Conservation (phyloP, 2,113 vertebrate genomes). For the Sebastes schlegelii region DNA sequence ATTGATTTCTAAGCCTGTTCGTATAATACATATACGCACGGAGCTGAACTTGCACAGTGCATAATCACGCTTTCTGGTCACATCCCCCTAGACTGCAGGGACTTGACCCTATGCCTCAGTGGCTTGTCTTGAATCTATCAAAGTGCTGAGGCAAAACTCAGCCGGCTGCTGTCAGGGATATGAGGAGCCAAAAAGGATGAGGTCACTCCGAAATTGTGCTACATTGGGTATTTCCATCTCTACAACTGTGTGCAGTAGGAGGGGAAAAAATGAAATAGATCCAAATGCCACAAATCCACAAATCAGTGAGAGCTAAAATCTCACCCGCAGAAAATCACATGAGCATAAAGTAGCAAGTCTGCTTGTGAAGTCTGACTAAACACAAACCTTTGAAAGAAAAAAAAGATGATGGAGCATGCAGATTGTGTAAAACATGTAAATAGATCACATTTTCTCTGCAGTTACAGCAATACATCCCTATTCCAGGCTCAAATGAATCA, state of each 20-base stretch:
- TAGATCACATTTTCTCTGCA: slow-evolving; percentile 20
- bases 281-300: slow-evolving; percentile 37
- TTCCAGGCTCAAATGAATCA: slow-evolving; percentile 28
- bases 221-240: slow-evolving; percentile 61
- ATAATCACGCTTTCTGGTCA: slow-evolving; percentile 72
- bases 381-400: slow-evolving; percentile 21
- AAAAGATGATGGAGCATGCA: slow-evolving; percentile 17
- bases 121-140: slow-evolving; percentile 76
- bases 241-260: slow-evolving; percentile 31
- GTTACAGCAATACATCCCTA: slow-evolving; percentile 1
- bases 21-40: slow-evolving; percentile 38
- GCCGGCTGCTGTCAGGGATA: slow-evolving; percentile 67
- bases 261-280: slow-evolving; percentile 26
- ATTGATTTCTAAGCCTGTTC: slow-evolving; percentile 57
- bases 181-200: slow-evolving; percentile 69
- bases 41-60: slow-evolving; percentile 58
- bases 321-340: slow-evolving; percentile 23
- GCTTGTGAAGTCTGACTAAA: slow-evolving; percentile 29
- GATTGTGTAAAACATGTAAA: slow-evolving; percentile 8
- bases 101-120: slow-evolving; percentile 73
- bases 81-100: slow-evolving; percentile 68
- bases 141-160: slow-evolving; percentile 72
- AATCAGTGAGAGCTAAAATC: slow-evolving; percentile 22
- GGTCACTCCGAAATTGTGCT: slow-evolving; percentile 66
- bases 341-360: slow-evolving; percentile 10